Evolutionary conservation across 2,113 vertebrate species (phyloP), one percentile per base, ranked within the genome.

Genomic region (Onychostoma macrolepis): DNA sequence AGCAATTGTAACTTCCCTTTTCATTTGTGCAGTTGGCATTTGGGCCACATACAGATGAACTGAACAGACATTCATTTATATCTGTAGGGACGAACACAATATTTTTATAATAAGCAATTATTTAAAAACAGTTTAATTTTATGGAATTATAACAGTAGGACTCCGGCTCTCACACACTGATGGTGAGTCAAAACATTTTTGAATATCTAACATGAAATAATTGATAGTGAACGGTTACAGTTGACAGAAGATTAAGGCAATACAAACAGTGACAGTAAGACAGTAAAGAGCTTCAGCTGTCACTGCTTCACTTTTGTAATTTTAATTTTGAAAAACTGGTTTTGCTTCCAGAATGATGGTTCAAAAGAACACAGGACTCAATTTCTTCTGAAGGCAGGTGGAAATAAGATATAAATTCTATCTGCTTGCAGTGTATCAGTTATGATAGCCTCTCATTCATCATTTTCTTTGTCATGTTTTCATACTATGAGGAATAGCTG

Each of bases 1-100:
- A 30, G 63, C 86, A 87, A 26, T 24, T 56, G 24, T 87, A 80
- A 50, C 28, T 65, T 63, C 86, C 86, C 38, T 38, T 10, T 17
- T 10, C 11, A 61, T 87, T 87, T 19, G 2, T 78, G 30, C 86
- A 83, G 48, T 13, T 77, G 48, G 86, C 36, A 48, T 84, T 17
- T 79, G 80, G 80, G 28, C 86, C n/a, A n/a, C n/a, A n/a, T n/a
- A n/a, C n/a, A n/a, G n/a, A n/a, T n/a, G n/a, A n/a, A n/a, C 86
- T 61, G 15, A 38, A 0, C 19, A 0, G 4, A 58, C 86, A 87
- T 75, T 87, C 63, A 30, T 65, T 2, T 30, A 65, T 15, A 71
- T 36, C 67, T 71, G 17, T 21, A 6, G 17, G 69, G 69, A 36
- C 17, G 4, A 69, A 69, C 7, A 19, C 2, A 69, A 10, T 71